Conservation (phyloP, 2,888 invertebrate species). For the Zootermopsis nevadensis region DNA sequence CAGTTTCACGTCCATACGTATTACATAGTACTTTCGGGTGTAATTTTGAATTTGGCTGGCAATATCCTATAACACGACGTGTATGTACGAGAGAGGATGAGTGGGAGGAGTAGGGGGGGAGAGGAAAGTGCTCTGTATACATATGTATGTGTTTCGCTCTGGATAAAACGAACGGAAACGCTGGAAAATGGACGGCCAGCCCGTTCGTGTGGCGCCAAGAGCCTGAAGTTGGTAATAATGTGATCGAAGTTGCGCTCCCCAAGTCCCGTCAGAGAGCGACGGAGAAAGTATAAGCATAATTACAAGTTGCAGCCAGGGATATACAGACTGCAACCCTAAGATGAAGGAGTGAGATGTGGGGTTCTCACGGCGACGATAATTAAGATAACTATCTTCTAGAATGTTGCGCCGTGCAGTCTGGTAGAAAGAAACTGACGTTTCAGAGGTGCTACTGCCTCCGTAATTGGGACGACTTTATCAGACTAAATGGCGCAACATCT, state of each 20-base stretch:
- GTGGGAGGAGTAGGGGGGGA: not conserved
- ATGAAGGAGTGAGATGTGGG: too few species aligned
- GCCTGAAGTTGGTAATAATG: constrained; percentile 38
- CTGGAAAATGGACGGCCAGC: constrained; percentile 38
- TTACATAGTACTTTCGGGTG: constrained; percentile 47
- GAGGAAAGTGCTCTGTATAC: constrained; percentile 20
- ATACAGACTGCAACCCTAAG: not conserved
- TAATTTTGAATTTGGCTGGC: constrained; percentile 49
- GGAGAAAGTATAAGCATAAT: not conserved
- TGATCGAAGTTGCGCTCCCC: constrained; percentile 27
- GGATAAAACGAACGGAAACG: constrained; percentile 38
- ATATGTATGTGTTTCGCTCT: constrained; percentile 33
- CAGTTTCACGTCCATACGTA: constrained; percentile 31
- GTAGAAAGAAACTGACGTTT: too few species aligned
- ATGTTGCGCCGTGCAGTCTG: too few species aligned
- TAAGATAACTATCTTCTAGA: too few species aligned
- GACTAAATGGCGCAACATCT: too few species aligned
- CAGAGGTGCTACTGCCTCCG: too few species aligned
- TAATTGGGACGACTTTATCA: too few species aligned
- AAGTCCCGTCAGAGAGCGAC: too few species aligned
- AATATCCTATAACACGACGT: constrained; percentile 46
- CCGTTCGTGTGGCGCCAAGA: constrained; percentile 26
- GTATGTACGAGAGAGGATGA: constrained; percentile 5
- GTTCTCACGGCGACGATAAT: too few species aligned
- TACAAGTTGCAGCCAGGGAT: not conserved